Conservation (phyloP, 1,140 invertebrate species). For the Condylostylus longicornis region DNA sequence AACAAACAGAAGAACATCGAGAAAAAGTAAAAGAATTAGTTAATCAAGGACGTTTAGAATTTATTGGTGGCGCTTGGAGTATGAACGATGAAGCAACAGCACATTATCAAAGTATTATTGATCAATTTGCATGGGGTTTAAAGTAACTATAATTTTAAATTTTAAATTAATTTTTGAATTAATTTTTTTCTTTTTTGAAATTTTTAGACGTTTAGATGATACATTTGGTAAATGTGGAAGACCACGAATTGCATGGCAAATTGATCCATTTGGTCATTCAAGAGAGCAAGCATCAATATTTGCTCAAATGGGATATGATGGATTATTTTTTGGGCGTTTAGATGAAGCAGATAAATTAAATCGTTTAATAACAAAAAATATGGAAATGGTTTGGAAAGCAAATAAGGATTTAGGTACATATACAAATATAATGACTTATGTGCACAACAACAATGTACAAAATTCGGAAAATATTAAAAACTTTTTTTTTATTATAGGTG, state of each 20-base stretch:
- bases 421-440: not conserved
- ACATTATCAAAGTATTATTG: slow-evolving; percentile 86
- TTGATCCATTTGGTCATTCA: slow-evolving; percentile 87
- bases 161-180: too few species aligned
- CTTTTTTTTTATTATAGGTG: slow-evolving; percentile 9
- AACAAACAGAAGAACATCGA: slow-evolving; percentile 47
- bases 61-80: slow-evolving; percentile 73
- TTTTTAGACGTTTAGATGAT: slow-evolving; percentile 48
- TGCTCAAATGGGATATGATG: slow-evolving; percentile 71
- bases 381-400: slow-evolving; percentile 78
- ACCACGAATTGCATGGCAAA: slow-evolving; percentile 79
- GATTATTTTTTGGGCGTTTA: slow-evolving; percentile 72
- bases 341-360: slow-evolving; percentile 71
- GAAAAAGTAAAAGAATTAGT: slow-evolving; percentile 45
- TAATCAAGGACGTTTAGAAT: slow-evolving; percentile 65
- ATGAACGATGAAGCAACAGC: slow-evolving; percentile 91
- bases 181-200: not conserved
- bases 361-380: slow-evolving; percentile 43
- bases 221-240: slow-evolving; percentile 69
- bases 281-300: slow-evolving; percentile 74
- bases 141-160: slow-evolving; percentile 38
- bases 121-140: slow-evolving; percentile 75
- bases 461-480: not conserved
- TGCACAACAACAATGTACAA: slow-evolving; percentile 1
- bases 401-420: slow-evolving; percentile 48